Percentiles rank a stretch among this genome's conserved stretches.
phyloP scores from a whole-genome alignment of 1,140 invertebrate genomes.

The Pemphigus obesinymphae region DNA sequence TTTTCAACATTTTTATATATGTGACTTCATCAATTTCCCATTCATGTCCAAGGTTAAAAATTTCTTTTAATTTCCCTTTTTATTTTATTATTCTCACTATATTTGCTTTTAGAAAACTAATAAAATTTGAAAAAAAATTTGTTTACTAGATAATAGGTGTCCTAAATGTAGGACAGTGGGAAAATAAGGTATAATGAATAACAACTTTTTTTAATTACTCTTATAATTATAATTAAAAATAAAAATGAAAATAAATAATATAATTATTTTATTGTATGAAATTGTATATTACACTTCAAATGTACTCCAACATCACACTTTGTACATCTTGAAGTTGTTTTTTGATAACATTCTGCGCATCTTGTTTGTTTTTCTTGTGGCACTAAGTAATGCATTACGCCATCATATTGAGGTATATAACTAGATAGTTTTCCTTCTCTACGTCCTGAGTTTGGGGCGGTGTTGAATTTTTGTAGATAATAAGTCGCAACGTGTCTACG shows the following conservation, averaged over 20 bases:
- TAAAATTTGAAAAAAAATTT: no score
- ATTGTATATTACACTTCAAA: neutral
- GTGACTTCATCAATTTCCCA: no score
- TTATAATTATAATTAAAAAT: neutral
- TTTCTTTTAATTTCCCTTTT: no score
- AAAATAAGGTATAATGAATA: neutral
- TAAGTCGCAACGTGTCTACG: neutral
- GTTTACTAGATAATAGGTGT: no score
- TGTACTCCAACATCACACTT: neutral
- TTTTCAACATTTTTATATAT: no score
- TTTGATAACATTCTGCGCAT: conserved; percentile 1
- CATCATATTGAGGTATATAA: conserved; percentile 11
- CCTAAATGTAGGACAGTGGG: neutral
- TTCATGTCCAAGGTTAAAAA: no score
- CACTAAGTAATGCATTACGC: conserved; percentile 7
- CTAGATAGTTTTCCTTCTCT: neutral
- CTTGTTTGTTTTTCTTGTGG: conserved; percentile 12
- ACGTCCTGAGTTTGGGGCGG: neutral
- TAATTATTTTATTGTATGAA: neutral
- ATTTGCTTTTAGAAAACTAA: no score
- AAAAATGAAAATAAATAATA: neutral
- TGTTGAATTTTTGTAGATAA: conserved; percentile 3
- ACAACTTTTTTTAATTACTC: neutral
- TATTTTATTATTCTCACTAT: no score
- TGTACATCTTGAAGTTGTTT: neutral